Percentiles rank a stretch among this genome's conserved stretches.
Evolutionary conservation across 2,888 invertebrate genomes (phyloP).

Genomic region (Lycophotia porphyrea): DNA sequence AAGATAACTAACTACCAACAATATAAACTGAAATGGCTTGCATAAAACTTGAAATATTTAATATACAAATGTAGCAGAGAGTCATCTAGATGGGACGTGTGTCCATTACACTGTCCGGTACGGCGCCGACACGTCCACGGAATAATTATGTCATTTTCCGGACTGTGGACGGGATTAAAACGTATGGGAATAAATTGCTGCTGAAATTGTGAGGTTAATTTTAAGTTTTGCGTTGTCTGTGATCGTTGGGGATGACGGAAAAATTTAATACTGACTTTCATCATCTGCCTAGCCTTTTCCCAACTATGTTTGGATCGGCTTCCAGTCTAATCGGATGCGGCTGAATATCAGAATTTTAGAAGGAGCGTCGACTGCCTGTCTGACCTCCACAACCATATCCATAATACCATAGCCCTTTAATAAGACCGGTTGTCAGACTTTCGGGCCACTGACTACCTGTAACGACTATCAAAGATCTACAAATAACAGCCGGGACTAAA

Average conservation of each 20-base stretch:
- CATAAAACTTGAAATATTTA: constrained; percentile 57
- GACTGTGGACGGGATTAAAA: constrained; percentile 45
- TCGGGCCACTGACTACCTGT: no score
- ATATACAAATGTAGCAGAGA: constrained; percentile 57
- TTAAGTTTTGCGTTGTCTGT: constrained; percentile 7
- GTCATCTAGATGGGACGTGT: constrained; percentile 61
- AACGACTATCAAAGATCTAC: no score
- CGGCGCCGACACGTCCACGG: constrained; percentile 53
- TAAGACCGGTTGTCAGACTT: no score
- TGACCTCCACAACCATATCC: no score
- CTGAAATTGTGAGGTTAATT: constrained; percentile 10
- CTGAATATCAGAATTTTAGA: no score
- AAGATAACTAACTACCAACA: constrained; percentile 10
- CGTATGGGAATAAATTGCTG: constrained; percentile 28
- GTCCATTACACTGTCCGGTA: constrained; percentile 62
- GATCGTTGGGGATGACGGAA: neutral
- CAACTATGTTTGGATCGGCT: no score
- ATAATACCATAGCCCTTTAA: no score
- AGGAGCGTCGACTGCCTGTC: no score
- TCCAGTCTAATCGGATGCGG: no score
- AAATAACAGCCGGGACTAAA: no score
- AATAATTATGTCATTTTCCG: constrained; percentile 59
- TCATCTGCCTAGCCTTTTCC: no score
- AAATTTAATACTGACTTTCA: no score
- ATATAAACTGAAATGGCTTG: constrained; percentile 15